Evolutionary conservation across 2,888 invertebrate genomes (phyloP).

Genomic region (Poecilobothrus nobilitatus): DNA sequence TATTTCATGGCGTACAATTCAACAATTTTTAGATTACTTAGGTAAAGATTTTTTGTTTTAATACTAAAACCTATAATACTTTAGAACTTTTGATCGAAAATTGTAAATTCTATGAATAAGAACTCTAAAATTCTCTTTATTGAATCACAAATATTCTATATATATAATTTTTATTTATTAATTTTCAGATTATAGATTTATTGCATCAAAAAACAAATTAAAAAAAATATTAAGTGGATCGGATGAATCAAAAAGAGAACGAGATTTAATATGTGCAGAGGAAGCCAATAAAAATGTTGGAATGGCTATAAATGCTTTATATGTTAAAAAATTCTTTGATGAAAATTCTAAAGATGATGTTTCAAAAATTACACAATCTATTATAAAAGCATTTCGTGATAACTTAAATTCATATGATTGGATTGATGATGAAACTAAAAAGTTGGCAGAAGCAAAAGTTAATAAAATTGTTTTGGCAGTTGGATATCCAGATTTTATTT

Average conservation of each 20-base stretch:
- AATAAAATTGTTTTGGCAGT: slow-evolving; percentile 89
- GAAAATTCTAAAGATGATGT: slow-evolving; percentile 55
- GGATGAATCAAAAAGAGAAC: slow-evolving; percentile 64
- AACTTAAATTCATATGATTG: slow-evolving; percentile 74
- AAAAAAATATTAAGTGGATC: slow-evolving; percentile 75
- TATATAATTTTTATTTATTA: no score
- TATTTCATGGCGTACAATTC: slow-evolving; percentile 23
- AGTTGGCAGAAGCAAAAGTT: slow-evolving; percentile 75
- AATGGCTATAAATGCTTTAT: slow-evolving; percentile 49
- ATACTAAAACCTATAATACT: no score
- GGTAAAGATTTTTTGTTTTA: background rate
- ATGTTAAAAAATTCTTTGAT: slow-evolving; percentile 49
- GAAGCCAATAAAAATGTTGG: slow-evolving; percentile 76
- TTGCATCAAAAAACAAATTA: slow-evolving; percentile 22
- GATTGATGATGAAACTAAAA: slow-evolving; percentile 84
- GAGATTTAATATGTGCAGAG: slow-evolving; percentile 80
- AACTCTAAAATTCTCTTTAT: no score
- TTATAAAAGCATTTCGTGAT: slow-evolving; percentile 73
- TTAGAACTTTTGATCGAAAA: no score
- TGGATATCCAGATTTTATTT: slow-evolving; percentile 84
- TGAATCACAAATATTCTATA: no score
- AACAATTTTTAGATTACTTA: slow-evolving; percentile 17
- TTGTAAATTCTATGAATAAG: no score
- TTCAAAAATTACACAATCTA: slow-evolving; percentile 77
- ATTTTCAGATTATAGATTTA: slow-evolving; percentile 22